Evolutionary conservation across 2,888 invertebrate species (phyloP), one percentile per base, ranked within the genome.

Genomic region (Yponomeuta malinellus): DNA sequence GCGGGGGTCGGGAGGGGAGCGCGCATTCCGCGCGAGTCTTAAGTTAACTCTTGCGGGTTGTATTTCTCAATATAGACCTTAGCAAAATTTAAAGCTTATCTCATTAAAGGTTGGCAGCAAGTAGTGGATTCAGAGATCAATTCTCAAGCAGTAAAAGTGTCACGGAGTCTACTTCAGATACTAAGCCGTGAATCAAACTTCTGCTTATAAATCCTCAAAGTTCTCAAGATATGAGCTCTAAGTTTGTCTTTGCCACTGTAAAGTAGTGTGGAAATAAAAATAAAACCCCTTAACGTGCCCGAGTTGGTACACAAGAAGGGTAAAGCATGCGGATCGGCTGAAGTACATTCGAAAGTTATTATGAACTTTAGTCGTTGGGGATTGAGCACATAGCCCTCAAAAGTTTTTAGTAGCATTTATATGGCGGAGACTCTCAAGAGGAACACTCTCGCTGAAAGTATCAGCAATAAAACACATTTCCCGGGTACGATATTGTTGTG

Each of bases 311-410:
- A 70, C 64, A 64, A 59, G 52, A 71, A 68, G 31, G 63, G 63
- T 71, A 68, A 65, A 65, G 65, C 33, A 2, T 31, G 33, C 65
- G 65, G 67, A 59, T 33, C 70, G 71, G 43, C 71, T 33, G 65
- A 69, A 72, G 71, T 66, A 72, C 71, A 71, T 69, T 71, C 69
- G 48, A 65, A 72, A 72, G 72, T 71, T 71, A 69, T 72, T 69
- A 64, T 52, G 65, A 71, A 72, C 72, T 69, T 37, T 29, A 66
- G 63, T 71, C 71, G 52, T 69, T 65, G 68, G 48, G 65, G 65
- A 72, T 63, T 33, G 68, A 68, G 67, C 63, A n/a, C 67, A 29
- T 48, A 48, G 52, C n/a, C 48, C 48, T 48, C 68, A 10, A 43
- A 68, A 68, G 29, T 68, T 48, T 68, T 23, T 59, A 52, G 68